Evolutionary conservation across 2,797 vertebrate species (phyloP).

Genomic region (Rhinogobio ventralis): DNA sequence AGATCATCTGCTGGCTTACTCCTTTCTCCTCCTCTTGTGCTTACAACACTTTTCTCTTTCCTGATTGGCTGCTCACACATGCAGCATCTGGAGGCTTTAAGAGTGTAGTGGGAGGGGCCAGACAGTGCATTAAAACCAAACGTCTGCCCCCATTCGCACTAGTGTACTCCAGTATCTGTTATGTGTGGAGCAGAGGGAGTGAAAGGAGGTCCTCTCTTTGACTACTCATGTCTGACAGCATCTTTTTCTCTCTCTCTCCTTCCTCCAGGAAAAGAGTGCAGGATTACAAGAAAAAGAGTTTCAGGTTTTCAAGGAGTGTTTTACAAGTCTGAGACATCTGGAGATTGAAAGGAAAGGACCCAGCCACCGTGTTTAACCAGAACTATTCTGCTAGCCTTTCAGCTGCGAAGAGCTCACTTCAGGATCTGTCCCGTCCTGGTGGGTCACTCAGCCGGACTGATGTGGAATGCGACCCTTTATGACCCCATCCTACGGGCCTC

Average conservation of each 20-base stretch:
- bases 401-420: constrained; percentile 37
- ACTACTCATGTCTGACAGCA: constrained; percentile 51
- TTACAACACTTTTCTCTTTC: constrained; percentile 54
- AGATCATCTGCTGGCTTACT: constrained; percentile 53
- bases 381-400: constrained; percentile 1
- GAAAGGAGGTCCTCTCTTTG: constrained; percentile 46
- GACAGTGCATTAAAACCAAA: constrained; percentile 73
- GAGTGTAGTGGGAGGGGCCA: constrained; percentile 72
- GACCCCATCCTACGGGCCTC: constrained; percentile 70
- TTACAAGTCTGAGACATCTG: constrained; percentile 28
- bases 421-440: constrained; percentile 53
- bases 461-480: constrained; percentile 78
- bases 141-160: constrained; percentile 74
- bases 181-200: constrained; percentile 57
- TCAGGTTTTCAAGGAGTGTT: constrained; percentile 19
- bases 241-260: constrained; percentile 46
- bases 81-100: constrained; percentile 64
- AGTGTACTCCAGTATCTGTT: constrained; percentile 65
- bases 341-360: constrained; percentile 1
- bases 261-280: constrained; percentile 25
- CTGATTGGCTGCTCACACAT: constrained; percentile 71
- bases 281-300: constrained; percentile 41
- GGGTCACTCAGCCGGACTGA: constrained; percentile 67
- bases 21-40: constrained; percentile 61
- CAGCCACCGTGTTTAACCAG: neutral